Evolutionary conservation across 2,888 invertebrate species (phyloP), one percentile per base, ranked within the genome.

Genomic region (Aphidius colemani): DNA sequence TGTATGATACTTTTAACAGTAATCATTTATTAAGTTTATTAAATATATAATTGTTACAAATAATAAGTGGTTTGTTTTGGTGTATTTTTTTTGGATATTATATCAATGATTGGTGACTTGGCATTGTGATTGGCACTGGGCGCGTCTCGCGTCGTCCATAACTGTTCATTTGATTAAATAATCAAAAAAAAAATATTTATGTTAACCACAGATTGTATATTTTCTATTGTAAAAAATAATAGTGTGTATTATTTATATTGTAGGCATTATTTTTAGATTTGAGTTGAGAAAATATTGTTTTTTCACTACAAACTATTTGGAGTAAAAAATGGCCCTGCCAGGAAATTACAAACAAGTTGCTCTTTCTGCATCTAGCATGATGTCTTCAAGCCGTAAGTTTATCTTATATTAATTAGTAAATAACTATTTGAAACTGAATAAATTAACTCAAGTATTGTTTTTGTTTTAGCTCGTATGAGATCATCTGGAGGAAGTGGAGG

Each of bases 281-380:
- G 39, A 49, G 9, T 59, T 4, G 6, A 40, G 13, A 7, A 49
- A 39, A 7, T 59, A 11, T 48, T 55, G 10, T 55, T 11, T 9
- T 11, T 43, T 3, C 13, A 1, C 39, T 39, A 5, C 13, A 46
- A 11, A 13, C 13, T 13, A 8, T 53, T 51, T 30, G 11, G 40
- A 13, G 1, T 6, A 5, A n/a, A 80, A 73, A 68, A 94, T 94
- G 94, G 90, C 94, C 73, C 85, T 94, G 70, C 93, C 93, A 65
- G 87, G 88, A 73, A 93, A 91, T 82, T 94, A 93, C 82, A 94
- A 94, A 83, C 93, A 93, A 86, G 88, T 92, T 74, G 90, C 93
- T 63, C 88, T 91, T 83, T 87, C 90, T 73, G 88, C 91, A 83
- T 88, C 91, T 70, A 88, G 87, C 75, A 88, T 89, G 51, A 89